phyloP scores from a whole-genome alignment of 2,113 vertebrate genomes.

The Ranitomeya imitator region DNA sequence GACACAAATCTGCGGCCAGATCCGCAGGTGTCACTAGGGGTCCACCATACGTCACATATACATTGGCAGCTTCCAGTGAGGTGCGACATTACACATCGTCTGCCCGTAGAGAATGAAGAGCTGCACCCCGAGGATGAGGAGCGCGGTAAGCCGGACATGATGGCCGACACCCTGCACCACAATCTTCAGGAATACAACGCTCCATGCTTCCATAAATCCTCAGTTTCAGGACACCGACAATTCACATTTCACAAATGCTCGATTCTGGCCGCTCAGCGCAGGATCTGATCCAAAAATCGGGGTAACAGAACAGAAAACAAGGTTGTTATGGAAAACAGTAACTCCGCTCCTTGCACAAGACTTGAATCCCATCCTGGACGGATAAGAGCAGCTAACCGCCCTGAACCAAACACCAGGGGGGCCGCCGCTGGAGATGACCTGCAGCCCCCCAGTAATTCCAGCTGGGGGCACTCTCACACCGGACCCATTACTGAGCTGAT shows the following conservation, averaged over 20 bases:
- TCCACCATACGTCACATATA: no score
- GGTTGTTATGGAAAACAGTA: slow-evolving; percentile 45
- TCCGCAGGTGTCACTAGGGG: no score
- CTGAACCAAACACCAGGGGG: slow-evolving; percentile 25
- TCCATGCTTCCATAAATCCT: background rate
- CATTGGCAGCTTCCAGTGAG: no score
- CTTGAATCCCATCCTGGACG: slow-evolving; percentile 54
- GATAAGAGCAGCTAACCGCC: slow-evolving; percentile 50
- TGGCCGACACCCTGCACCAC: background rate
- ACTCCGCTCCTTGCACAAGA: slow-evolving; percentile 44
- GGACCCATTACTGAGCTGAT: background rate
- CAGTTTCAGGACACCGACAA: background rate
- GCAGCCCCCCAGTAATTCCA: background rate
- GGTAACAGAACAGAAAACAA: slow-evolving; percentile 52
- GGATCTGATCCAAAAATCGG: slow-evolving; percentile 9
- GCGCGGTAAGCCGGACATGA: background rate
- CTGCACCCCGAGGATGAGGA: background rate
- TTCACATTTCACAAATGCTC: background rate
- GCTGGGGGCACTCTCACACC: background rate
- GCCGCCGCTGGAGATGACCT: background rate
- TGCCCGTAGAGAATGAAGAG: no score
- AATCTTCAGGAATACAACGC: background rate
- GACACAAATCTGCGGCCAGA: no score
- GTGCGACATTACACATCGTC: no score
- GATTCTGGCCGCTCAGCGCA: background rate